A percentile compares a stretch with the other conserved stretches of the same genome.
phyloP scores from a whole-genome alignment of 2,113 vertebrate species.

The Progne subis region DNA sequence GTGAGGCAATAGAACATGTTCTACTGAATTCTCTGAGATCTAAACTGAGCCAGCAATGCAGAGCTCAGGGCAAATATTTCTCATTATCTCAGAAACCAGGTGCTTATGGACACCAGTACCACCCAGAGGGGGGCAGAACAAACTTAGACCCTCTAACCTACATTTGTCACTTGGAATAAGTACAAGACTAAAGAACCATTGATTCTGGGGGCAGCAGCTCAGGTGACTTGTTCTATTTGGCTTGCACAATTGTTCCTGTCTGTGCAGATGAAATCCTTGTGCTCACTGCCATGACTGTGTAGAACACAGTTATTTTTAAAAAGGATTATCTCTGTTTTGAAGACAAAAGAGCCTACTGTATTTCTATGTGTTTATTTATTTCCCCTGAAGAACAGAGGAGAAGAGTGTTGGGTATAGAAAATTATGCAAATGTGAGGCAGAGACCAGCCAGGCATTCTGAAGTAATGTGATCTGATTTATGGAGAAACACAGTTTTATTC shows the following conservation, averaged over 20 bases:
- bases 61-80: not conserved
- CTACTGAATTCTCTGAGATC: not conserved
- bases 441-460: not conserved
- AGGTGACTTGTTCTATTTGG: not conserved
- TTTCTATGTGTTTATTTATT: not conserved
- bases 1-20: not conserved
- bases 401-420: not conserved
- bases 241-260: not conserved
- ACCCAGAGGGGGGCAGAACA: not conserved
- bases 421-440: not conserved
- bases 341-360: not conserved
- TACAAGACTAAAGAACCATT: not conserved
- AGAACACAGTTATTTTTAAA: not conserved
- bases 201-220: not conserved
- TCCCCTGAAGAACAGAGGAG: not conserved
- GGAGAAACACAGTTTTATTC: not conserved
- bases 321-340: not conserved
- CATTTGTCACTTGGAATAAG: not conserved
- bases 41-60: not conserved
- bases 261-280: not conserved
- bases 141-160: not conserved
- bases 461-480: not conserved
- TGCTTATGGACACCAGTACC: not conserved
- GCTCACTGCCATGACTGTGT: not conserved
- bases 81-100: not conserved